Conservation (phyloP, 2,888 invertebrate species). For the Ptychoptera contaminata region DNA sequence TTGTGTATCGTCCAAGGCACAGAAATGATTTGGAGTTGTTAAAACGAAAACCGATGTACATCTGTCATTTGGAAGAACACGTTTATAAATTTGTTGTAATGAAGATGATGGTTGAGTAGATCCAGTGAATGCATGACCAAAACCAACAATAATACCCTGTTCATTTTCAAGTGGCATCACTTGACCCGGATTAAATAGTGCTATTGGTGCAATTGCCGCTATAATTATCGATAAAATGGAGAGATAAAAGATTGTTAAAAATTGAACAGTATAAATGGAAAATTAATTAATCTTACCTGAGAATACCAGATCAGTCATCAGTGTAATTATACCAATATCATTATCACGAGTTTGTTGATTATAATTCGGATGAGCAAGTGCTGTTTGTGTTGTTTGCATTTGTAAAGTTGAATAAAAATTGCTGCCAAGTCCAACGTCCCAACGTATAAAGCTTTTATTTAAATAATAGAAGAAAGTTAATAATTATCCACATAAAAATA, state of each 20-base stretch:
- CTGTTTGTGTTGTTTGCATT: background rate
- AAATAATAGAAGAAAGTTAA: no score
- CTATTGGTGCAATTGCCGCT: no score
- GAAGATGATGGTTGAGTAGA: background rate
- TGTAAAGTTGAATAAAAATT: no score
- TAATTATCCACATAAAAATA: no score
- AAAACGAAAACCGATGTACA: background rate
- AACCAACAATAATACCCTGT: conserved; percentile 1
- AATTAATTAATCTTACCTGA: conserved; percentile 4
- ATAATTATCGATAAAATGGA: no score
- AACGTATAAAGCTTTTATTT: no score
- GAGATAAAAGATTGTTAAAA: no score
- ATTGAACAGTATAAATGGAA: no score
- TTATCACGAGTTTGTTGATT: background rate
- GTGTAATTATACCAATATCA: conserved; percentile 5
- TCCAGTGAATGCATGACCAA: background rate
- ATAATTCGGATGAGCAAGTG: conserved; percentile 1
- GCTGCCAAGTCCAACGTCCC: no score
- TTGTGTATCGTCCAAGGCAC: conserved; percentile 3
- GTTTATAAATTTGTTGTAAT: conserved; percentile 1
- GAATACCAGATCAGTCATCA: background rate
- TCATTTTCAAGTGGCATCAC: conserved; percentile 4
- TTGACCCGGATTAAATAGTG: background rate
- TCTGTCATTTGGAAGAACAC: background rate
- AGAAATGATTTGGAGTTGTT: background rate